phyloP scores from a whole-genome alignment of 2,113 vertebrate species.

The Seriola quinqueradiata region DNA sequence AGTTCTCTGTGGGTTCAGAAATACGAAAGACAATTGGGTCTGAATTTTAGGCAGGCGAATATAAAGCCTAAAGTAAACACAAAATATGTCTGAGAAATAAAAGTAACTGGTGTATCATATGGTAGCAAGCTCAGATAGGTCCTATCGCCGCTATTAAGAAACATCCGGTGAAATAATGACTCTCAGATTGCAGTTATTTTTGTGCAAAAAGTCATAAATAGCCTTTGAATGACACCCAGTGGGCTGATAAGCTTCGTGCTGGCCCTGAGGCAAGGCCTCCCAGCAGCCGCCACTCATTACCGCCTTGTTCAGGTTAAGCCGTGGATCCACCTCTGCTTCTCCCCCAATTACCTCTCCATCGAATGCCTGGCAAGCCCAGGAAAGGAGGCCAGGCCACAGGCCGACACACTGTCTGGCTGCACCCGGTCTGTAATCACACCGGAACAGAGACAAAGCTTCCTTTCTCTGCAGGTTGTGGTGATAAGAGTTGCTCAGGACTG shows the following conservation, averaged over 20 bases:
- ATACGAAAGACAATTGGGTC: too few relatives aligned
- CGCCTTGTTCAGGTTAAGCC: conserved; percentile 49
- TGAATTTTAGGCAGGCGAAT: too few relatives aligned
- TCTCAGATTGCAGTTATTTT: conserved; percentile 35
- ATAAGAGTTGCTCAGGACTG: background rate
- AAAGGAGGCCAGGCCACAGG: conserved; percentile 27
- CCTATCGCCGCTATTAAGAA: conserved; percentile 23
- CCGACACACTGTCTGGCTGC: conserved; percentile 42
- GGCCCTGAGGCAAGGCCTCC: conserved; percentile 32
- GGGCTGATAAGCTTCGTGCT: conserved; percentile 36
- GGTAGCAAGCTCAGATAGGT: too few relatives aligned
- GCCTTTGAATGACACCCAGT: conserved; percentile 25
- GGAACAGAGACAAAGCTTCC: background rate
- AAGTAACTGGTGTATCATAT: too few relatives aligned
- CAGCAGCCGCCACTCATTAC: conserved; percentile 53
- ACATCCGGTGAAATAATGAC: conserved; percentile 30
- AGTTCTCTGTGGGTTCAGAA: too few relatives aligned
- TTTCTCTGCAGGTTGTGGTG: conserved; percentile 1
- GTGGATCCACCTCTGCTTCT: conserved; percentile 47
- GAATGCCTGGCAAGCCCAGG: background rate
- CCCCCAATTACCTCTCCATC: conserved; percentile 56
- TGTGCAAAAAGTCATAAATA: conserved; percentile 29
- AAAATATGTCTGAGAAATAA: too few relatives aligned
- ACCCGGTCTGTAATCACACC: conserved; percentile 20
- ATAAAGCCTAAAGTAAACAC: too few relatives aligned